Evolutionary conservation across 2,888 invertebrate species (phyloP).

Genomic region (Nomada ruficornis): DNA sequence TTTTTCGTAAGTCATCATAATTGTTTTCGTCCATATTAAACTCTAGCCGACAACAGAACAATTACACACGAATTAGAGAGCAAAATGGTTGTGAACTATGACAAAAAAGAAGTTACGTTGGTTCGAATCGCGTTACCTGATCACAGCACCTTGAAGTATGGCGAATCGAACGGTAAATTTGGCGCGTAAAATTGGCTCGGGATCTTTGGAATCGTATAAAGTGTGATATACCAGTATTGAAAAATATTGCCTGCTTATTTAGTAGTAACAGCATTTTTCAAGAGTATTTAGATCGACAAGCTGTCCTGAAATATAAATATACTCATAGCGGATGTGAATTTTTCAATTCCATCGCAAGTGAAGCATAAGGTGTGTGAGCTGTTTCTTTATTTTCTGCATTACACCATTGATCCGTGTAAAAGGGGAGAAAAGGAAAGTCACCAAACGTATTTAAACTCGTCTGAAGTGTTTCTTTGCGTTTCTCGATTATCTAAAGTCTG

Average conservation of each 20-base stretch:
- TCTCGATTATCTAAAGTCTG: slow-evolving; percentile 4
- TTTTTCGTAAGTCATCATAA: slow-evolving; percentile 76
- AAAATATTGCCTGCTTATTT: too few relatives aligned
- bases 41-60: neutral
- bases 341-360: too few relatives aligned
- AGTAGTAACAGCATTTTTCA: too few relatives aligned
- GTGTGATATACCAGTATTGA: neutral
- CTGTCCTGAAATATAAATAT: too few relatives aligned
- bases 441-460: neutral
- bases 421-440: neutral
- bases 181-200: slow-evolving; percentile 39
- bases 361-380: too few relatives aligned
- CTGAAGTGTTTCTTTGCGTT: neutral
- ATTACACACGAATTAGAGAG: neutral
- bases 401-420: neutral
- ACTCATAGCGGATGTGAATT: too few relatives aligned
- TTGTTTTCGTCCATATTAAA: slow-evolving; percentile 66
- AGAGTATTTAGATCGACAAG: too few relatives aligned
- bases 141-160: neutral
- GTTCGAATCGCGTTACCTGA: neutral
- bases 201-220: neutral
- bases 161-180: slow-evolving; percentile 16
- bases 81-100: neutral
- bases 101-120: neutral
- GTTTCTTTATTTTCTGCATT: too few relatives aligned